Conservation (phyloP, 2,797 vertebrate genomes). For the Sebastes wilsoni region DNA sequence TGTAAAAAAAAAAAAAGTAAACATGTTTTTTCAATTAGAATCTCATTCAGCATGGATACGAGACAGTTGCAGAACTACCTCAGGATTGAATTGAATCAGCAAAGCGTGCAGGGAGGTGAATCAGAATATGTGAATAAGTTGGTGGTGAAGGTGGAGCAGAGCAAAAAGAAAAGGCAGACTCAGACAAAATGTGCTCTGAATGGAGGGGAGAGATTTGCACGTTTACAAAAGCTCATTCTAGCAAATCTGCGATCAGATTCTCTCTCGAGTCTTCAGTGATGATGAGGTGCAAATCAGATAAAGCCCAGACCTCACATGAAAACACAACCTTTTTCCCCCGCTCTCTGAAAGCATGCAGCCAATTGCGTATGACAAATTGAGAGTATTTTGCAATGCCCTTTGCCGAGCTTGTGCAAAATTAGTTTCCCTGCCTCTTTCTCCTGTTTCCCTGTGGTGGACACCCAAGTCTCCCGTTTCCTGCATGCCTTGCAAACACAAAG, state of each 20-base stretch:
- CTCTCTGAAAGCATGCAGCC: slow-evolving; percentile 48
- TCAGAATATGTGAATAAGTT: slow-evolving; percentile 28
- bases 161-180: slow-evolving; percentile 37
- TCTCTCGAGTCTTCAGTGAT: slow-evolving; percentile 24
- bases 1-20: slow-evolving; percentile 22
- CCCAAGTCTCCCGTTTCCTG: slow-evolving; percentile 66
- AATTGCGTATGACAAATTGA: slow-evolving; percentile 71
- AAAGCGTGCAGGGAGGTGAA: slow-evolving; percentile 22
- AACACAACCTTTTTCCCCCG: slow-evolving; percentile 34
- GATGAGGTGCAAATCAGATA: slow-evolving; percentile 54
- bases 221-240: slow-evolving; percentile 47
- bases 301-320: slow-evolving; percentile 45
- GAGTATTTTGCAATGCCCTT: slow-evolving; percentile 63
- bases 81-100: slow-evolving; percentile 42
- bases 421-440: slow-evolving; percentile 55
- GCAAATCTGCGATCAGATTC: slow-evolving; percentile 34
- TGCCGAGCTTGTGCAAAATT: slow-evolving; percentile 60
- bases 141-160: neutral
- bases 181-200: slow-evolving; percentile 21
- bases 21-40: slow-evolving; percentile 26
- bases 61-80: slow-evolving; percentile 14
- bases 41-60: slow-evolving; percentile 21
- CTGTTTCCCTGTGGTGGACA: slow-evolving; percentile 54
- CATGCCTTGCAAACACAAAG: slow-evolving; percentile 70
- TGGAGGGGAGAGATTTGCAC: slow-evolving; percentile 17